phyloP scores from a whole-genome alignment of 2,113 vertebrate species.

The Crocuta crocuta region DNA sequence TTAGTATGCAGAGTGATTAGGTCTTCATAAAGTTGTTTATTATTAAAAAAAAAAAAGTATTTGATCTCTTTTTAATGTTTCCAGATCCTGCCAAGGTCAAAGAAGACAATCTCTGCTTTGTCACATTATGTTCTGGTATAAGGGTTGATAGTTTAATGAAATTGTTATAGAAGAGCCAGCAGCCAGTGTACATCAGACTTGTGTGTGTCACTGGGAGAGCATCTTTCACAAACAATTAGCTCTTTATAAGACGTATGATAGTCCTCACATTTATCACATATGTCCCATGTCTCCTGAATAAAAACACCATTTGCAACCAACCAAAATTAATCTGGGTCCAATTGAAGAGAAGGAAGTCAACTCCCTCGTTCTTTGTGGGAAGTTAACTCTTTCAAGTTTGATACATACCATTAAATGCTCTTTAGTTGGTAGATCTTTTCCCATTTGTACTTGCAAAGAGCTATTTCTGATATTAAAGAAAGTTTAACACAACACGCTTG shows the following conservation, averaged over 20 bases:
- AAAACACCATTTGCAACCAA: conserved; percentile 50
- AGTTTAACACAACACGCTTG: not conserved
- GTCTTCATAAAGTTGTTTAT: conserved; percentile 72
- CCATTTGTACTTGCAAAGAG: not conserved
- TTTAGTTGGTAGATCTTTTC: not conserved
- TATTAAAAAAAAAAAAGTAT: conserved; percentile 1
- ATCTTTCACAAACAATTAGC: conserved; percentile 63
- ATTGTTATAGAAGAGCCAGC: conserved; percentile 21
- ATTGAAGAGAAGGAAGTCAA: not conserved
- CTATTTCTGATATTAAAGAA: conserved; percentile 23
- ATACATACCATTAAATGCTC: not conserved
- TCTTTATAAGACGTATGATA: conserved; percentile 45
- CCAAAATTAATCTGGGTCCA: conserved; percentile 3
- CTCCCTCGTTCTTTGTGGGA: not conserved
- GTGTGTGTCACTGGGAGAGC: not conserved
- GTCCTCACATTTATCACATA: conserved; percentile 27
- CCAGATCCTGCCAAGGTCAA: conserved; percentile 53
- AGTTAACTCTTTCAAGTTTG: conserved; percentile 35
- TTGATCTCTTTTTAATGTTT: conserved; percentile 54
- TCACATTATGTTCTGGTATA: conserved; percentile 9
- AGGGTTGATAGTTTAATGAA: conserved; percentile 55
- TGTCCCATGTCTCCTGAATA: not conserved
- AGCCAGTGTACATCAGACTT: not conserved
- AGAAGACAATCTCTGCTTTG: not conserved
- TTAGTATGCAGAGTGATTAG: conserved; percentile 56